Base-by-base conservation (phyloP, 2,113 vertebrate genomes). In the Xiphorhynchus elegans region DNA sequence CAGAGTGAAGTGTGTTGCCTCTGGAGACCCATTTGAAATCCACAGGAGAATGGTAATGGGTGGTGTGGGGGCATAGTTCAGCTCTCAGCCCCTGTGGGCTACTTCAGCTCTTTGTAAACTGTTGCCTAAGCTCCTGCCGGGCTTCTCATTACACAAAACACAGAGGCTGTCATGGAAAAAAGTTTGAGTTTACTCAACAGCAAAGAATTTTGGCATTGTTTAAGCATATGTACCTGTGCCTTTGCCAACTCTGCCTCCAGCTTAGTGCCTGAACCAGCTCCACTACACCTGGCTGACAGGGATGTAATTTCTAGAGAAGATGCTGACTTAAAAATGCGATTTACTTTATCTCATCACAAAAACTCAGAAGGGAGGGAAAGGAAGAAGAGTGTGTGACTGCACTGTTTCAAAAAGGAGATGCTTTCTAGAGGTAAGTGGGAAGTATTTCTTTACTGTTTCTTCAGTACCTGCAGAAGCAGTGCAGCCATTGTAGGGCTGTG, bases 31-130 rank as follows among this genome's bases (percentile, higher is more conserved):
- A 58, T 93, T 68, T 39, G 62, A 72, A 81, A 40, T 47, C 35
- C 14, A 3, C 37, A 24, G 14, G 58, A 64, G 53, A 73, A 50
- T 1, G 0, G 5, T 49, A 19, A 19, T 3, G 2, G 29, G 39
- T 62, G 25, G 28, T 6, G 1, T 37, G 42, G 25, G 14, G 44
- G 37, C 29, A 68, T 44, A 88, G 26, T 60, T 84, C 58, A 52
- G 12, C 31, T 59, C 49, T 88, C 28, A 28, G 40, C 26, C 28
- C 35, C 37, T 46, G 11, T 3, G 5, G 63, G 21, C 28, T 67
- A 9, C n/a, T 79, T 82, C 49, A 68, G 0, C 20, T 23, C 20
- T 35, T 85, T 0, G 0, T 52, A 60, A 90, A 33, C 24, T 20
- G 9, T 62, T 81, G 15, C 15, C 59, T 55, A 7, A 55, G 31